These are phyloP conservation scores for Baccha elongata DNA, from an alignment of 2,888 invertebrate genomes.

Conservation along the genomic window DNA sequence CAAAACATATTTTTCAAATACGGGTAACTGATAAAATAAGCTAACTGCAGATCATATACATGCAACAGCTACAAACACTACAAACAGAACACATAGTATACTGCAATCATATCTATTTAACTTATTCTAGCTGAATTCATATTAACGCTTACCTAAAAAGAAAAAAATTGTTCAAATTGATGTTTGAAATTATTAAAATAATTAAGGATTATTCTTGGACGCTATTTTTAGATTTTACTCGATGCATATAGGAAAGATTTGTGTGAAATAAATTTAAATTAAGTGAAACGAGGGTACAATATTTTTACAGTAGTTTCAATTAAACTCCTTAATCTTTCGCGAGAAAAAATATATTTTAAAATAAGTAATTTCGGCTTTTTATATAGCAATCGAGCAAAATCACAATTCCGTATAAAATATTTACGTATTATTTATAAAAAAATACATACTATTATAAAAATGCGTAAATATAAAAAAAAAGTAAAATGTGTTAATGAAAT, in stretches of 20 bases:
- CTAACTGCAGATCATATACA: constrained; percentile 31
- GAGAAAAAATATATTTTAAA: background rate
- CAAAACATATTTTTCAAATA: background rate
- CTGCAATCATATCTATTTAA: constrained; percentile 9
- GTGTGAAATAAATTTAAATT: background rate
- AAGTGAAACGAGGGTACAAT: background rate
- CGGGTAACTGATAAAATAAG: constrained; percentile 1
- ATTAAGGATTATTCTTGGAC: background rate
- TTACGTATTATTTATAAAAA: background rate
- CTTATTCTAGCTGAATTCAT: constrained; percentile 14
- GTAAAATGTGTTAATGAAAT: constrained; percentile 42
- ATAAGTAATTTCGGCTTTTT: background rate
- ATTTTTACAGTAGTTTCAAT: no score
- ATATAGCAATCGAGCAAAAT: constrained; percentile 20
- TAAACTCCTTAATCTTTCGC: no score
- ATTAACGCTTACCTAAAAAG: constrained; percentile 32
- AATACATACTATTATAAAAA: background rate
- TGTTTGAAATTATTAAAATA: constrained; percentile 5
- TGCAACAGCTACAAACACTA: constrained; percentile 23
- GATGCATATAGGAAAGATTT: constrained; percentile 15
- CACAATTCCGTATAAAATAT: background rate
- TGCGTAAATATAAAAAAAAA: background rate
- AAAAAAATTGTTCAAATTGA: constrained; percentile 37
- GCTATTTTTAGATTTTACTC: constrained; percentile 17
- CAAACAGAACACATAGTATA: constrained; percentile 26